Conservation (phyloP, 2,113 vertebrate species). For the Zosterops lateralis region DNA sequence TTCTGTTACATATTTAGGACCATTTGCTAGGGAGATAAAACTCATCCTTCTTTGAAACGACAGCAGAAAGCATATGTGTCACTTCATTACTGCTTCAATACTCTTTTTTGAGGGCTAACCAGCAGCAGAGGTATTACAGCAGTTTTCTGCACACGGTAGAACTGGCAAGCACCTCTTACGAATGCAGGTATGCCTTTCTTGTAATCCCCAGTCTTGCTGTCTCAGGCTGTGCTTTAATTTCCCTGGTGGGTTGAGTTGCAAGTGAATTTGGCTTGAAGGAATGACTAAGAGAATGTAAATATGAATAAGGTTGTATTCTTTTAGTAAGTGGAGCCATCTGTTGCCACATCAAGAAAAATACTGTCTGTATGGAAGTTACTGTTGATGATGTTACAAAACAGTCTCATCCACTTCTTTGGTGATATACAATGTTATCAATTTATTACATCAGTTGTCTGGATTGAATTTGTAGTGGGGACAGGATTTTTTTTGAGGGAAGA, state of each 20-base stretch:
- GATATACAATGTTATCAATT: neutral
- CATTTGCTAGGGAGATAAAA: neutral
- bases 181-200: slow-evolving; percentile 14
- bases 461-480: neutral
- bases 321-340: slow-evolving; percentile 55
- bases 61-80: neutral
- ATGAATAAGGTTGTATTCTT: neutral
- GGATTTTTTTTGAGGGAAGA: neutral
- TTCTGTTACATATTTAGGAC: neutral
- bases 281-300: slow-evolving; percentile 37
- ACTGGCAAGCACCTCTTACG: neutral
- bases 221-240: slow-evolving; percentile 40
- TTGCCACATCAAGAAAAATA: slow-evolving; percentile 29
- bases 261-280: slow-evolving; percentile 30
- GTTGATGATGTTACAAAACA: neutral
- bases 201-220: slow-evolving; percentile 9
- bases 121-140: neutral
- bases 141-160: neutral
- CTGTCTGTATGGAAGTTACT: neutral
- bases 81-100: neutral
- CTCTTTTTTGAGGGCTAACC: neutral
- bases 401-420: neutral
- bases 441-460: neutral
- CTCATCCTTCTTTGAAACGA: neutral
- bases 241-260: slow-evolving; percentile 18